These are phyloP conservation scores for Drosophila aff. DNA, from an alignment of 1,140 invertebrate species.

Conservation along the genomic window DNA sequence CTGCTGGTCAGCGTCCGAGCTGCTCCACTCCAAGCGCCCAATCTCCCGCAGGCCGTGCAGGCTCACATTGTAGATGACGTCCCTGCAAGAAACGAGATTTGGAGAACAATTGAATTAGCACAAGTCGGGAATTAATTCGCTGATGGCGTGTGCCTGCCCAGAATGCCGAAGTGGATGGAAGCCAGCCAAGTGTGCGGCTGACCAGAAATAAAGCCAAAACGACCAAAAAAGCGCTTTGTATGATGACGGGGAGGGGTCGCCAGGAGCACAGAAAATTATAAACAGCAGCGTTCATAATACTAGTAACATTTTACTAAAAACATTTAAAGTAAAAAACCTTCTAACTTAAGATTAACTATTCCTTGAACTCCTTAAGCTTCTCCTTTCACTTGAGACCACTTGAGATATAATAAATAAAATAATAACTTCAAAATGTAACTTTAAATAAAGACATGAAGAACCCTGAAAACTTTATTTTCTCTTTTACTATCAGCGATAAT, in stretches of 20 bases:
- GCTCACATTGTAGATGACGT: constrained; percentile 93
- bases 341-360: too few relatives aligned
- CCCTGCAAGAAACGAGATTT: constrained; percentile 84
- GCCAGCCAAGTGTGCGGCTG: constrained; percentile 47
- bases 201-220: constrained; percentile 35
- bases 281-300: not conserved
- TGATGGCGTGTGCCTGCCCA: constrained; percentile 65
- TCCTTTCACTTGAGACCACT: not conserved
- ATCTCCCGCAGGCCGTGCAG: constrained; percentile 89
- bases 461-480: not conserved
- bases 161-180: constrained; percentile 58
- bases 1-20: constrained; percentile 92
- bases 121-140: constrained; percentile 62
- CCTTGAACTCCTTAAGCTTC: too few relatives aligned
- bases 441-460: not conserved
- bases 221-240: constrained; percentile 9
- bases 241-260: not conserved
- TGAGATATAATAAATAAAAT: not conserved
- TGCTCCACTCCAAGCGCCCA: constrained; percentile 92
- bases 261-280: constrained; percentile 23
- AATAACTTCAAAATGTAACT: not conserved
- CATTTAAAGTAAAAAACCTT: too few relatives aligned
- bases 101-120: constrained; percentile 85
- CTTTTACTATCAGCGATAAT: not conserved
- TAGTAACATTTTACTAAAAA: not conserved